Base-by-base conservation (phyloP, 2,888 invertebrate genomes). In the Ophion ventricosus region DNA sequence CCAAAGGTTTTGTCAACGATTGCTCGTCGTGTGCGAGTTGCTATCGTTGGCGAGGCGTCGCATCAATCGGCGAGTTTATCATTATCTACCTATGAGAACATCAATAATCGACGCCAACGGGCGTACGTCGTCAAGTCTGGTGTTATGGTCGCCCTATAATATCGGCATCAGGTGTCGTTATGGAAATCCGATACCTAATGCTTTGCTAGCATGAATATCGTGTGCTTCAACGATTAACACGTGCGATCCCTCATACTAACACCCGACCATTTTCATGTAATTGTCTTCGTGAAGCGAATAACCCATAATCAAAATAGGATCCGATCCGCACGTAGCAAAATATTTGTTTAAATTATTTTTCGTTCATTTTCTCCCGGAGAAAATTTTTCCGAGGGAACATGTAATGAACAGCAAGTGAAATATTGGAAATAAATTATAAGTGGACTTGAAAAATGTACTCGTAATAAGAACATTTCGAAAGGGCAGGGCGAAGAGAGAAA, bases 21-120 rank as follows among this genome's bases (percentile, higher is more conserved):
- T 49, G 29, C 40, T 79, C 67, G n/a, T n/a, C n/a, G n/a, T n/a
- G n/a, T n/a, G n/a, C n/a, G 49, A 74, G 40, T 72, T 69, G 29
- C 43, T 26, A 56, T 59, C 56, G 63, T 74, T 83, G 87, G 85
- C 88, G 84, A 87, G 88, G 87, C 87, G 89, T 81, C 87, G 89
- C 88, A 89, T 84, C 77, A 78, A 87, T 88, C 90, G 86, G 86
- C 86, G 82, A 84, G 87, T 89, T 90, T 87, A 87, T 91, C 90
- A 90, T 91, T 90, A 90, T 87, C 88, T 84, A 82, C 85, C 86
- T 84, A 88, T 88, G 88, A 89, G 89, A 89, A 88, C 90, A 91
- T 90, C 91, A 89, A 90, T 90, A 89, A 88, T 88, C 90, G 89
- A 89, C 85, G 85, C 85, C 85, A 85, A 87, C 78, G 81, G 78